A percentile compares a stretch with the other conserved stretches of the same genome.
Evolutionary conservation across 2,113 vertebrate species (phyloP).

Genomic region (Saguinus imperator): DNA sequence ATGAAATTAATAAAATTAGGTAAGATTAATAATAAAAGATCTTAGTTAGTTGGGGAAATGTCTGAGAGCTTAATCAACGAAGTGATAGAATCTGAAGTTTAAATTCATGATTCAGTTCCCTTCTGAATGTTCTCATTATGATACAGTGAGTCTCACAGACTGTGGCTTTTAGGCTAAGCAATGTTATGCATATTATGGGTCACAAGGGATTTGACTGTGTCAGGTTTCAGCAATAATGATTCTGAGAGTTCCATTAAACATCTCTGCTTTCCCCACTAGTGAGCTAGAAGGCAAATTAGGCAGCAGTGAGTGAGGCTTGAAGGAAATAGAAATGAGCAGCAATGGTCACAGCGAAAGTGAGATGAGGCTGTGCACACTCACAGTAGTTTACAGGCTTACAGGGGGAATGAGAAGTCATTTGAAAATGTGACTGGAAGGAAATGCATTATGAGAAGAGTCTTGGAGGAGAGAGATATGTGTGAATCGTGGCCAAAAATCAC

Average conservation of each 20-base stretch:
- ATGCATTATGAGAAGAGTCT: too few species aligned
- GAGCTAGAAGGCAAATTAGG: background rate
- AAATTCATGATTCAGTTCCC: background rate
- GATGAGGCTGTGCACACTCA: background rate
- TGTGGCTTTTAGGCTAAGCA: background rate
- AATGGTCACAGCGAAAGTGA: background rate
- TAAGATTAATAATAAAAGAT: background rate
- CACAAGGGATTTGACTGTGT: background rate
- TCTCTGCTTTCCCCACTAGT: background rate
- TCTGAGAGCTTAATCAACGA: conserved; percentile 3
- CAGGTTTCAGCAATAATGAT: background rate
- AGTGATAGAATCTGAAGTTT: background rate
- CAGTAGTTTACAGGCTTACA: accelerated
- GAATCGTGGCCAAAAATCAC: background rate
- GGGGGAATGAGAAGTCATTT: background rate
- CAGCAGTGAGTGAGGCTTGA: background rate
- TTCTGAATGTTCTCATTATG: conserved; percentile 22
- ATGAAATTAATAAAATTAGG: background rate
- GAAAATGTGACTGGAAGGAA: background rate
- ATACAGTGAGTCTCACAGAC: background rate
- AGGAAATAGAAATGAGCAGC: background rate
- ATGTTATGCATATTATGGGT: background rate
- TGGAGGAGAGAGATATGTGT: background rate
- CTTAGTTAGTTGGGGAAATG: background rate
- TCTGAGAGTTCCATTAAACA: background rate